phyloP scores from a whole-genome alignment of 2,888 invertebrate genomes.

The Apamea epomidion region DNA sequence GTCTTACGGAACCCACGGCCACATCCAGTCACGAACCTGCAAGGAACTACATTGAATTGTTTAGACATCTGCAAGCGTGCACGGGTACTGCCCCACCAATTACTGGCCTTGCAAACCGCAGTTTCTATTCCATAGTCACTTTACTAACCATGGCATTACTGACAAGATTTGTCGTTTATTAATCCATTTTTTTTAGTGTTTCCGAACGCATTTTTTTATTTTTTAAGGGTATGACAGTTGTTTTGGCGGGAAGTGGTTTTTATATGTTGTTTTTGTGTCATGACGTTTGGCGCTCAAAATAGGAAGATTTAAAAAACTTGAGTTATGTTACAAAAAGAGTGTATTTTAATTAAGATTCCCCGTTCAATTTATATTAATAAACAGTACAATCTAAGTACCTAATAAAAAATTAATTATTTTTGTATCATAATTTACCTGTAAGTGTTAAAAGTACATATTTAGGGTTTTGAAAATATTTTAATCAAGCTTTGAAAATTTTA shows the following conservation, averaged over 20 bases:
- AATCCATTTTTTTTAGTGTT: conserved; percentile 47
- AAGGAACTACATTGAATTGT: conserved; percentile 90
- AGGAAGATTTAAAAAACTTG: not conserved
- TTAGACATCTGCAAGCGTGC: conserved; percentile 84
- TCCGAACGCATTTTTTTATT: conserved; percentile 41
- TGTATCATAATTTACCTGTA: conserved; percentile 1
- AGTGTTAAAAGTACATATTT: not conserved
- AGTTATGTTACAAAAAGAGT: not conserved
- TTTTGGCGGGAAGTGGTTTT: conserved; percentile 57
- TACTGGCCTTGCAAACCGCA: conserved; percentile 69
- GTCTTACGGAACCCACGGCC: conserved; percentile 85
- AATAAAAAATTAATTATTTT: conserved; percentile 13
- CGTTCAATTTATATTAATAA: conserved; percentile 7
- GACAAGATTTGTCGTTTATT: conserved; percentile 73
- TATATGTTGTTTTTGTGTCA: conserved; percentile 8
- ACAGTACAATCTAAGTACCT: not conserved
- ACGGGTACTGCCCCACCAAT: conserved; percentile 74
- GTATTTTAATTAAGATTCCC: not conserved
- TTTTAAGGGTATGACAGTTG: conserved; percentile 55
- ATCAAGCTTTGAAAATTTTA: not conserved
- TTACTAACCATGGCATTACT: conserved; percentile 74
- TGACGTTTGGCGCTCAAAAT: not conserved
- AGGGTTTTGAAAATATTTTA: not conserved
- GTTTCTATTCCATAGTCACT: conserved; percentile 76
- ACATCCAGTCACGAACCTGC: conserved; percentile 81